Percentiles rank a stretch among this genome's conserved stretches.
These are phyloP conservation scores for Ypsolopha sequella DNA, from an alignment of 2,888 invertebrate genomes.

Conservation along the genomic window DNA sequence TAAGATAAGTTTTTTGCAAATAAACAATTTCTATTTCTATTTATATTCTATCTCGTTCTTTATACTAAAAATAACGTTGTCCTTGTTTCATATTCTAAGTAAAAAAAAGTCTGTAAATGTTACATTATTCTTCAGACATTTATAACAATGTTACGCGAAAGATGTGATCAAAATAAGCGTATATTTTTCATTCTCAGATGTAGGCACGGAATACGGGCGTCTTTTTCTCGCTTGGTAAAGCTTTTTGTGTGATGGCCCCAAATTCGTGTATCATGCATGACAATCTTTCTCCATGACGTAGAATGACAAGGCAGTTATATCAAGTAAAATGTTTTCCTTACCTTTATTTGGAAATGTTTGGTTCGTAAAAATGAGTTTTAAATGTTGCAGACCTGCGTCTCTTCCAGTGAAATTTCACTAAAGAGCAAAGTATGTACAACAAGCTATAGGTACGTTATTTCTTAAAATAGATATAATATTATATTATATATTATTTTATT, in stretches of 20 bases:
- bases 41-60: no score
- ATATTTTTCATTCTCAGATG: not conserved
- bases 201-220: not conserved
- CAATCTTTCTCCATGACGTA: slow-evolving; percentile 1
- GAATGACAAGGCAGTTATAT: slow-evolving; percentile 1
- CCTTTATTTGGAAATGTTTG: not conserved
- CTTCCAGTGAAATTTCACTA: no score
- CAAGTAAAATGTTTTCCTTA: not conserved
- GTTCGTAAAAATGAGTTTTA: not conserved
- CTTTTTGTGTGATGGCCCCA: not conserved
- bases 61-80: no score
- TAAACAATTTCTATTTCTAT: no score
- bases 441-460: no score
- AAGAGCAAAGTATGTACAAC: no score
- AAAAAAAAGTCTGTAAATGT: not conserved
- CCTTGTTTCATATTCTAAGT: no score
- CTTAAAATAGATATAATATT: no score
- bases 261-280: slow-evolving; percentile 1
- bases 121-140: slow-evolving; percentile 1
- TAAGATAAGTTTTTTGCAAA: no score
- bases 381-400: no score
- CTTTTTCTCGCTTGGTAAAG: not conserved
- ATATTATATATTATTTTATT: no score
- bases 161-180: slow-evolving; percentile 4
- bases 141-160: not conserved